phyloP scores from a whole-genome alignment of 2,888 invertebrate species.

The Hedychridium roseum region DNA sequence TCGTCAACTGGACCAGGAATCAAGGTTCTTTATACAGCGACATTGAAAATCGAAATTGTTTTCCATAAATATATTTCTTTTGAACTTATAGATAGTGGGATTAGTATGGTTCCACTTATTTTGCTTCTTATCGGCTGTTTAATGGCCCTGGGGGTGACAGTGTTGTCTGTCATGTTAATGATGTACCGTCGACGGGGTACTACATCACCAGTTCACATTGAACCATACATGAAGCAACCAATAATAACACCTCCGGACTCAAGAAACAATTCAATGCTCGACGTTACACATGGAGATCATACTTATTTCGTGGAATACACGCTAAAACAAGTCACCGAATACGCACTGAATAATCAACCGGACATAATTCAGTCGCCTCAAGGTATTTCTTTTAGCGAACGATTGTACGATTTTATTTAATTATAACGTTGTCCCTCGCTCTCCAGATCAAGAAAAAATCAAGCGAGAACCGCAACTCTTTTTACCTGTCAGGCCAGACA shows the following conservation, averaged over 20 bases:
- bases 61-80: neutral
- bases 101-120: constrained; percentile 77
- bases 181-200: constrained; percentile 70
- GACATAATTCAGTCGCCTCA: constrained; percentile 82
- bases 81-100: constrained; percentile 69
- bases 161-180: constrained; percentile 72
- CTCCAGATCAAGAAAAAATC: constrained; percentile 56
- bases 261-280: constrained; percentile 70
- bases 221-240: constrained; percentile 62
- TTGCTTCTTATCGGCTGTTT: constrained; percentile 73
- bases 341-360: constrained; percentile 68
- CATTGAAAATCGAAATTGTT: too few relatives aligned
- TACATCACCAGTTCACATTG: constrained; percentile 61
- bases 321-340: constrained; percentile 68
- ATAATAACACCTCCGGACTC: constrained; percentile 62
- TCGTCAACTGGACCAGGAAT: too few relatives aligned
- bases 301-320: constrained; percentile 88
- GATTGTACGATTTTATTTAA: neutral
- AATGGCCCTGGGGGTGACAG: constrained; percentile 72
- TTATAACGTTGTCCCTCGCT: neutral
- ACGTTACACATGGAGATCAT: constrained; percentile 83
- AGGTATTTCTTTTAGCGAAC: constrained; percentile 47
- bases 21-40: too few relatives aligned
- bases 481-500: constrained; percentile 62
- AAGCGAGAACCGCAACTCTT: constrained; percentile 61